Percentiles rank a stretch among this genome's conserved stretches.
Conservation (phyloP, 2,797 vertebrate genomes). For the Acipenser transmontanus region DNA sequence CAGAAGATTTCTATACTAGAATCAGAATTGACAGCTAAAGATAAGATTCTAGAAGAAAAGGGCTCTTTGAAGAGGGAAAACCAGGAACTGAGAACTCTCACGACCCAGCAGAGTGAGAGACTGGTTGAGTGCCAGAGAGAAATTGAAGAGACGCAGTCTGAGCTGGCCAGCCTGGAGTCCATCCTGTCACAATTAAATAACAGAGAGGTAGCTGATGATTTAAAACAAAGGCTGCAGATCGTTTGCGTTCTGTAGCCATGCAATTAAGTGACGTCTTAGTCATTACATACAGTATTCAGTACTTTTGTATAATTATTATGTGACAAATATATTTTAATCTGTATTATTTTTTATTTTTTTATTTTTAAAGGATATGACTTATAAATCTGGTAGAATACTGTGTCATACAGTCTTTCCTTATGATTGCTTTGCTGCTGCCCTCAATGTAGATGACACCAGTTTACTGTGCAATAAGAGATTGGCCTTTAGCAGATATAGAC, state of each 20-base stretch:
- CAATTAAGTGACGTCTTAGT: conserved; percentile 10
- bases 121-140: conserved; percentile 57
- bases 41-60: conserved; percentile 46
- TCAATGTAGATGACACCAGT: too few species aligned
- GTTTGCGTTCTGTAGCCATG: background rate
- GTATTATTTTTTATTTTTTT: background rate
- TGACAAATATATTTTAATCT: too few species aligned
- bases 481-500: too few species aligned
- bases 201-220: conserved; percentile 36
- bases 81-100: conserved; percentile 52
- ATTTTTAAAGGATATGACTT: background rate
- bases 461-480: too few species aligned
- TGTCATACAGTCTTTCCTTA: background rate
- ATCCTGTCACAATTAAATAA: conserved; percentile 59
- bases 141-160: conserved; percentile 58
- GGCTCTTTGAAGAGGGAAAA: conserved; percentile 59
- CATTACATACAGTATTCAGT: background rate
- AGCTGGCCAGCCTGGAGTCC: conserved; percentile 63
- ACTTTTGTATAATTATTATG: background rate
- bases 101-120: conserved; percentile 49
- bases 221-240: background rate
- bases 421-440: background rate
- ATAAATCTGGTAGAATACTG: too few species aligned
- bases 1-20: conserved; percentile 55
- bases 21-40: conserved; percentile 57